Conservation (phyloP, 2,888 invertebrate genomes). For the Serripes groenlandicus region DNA sequence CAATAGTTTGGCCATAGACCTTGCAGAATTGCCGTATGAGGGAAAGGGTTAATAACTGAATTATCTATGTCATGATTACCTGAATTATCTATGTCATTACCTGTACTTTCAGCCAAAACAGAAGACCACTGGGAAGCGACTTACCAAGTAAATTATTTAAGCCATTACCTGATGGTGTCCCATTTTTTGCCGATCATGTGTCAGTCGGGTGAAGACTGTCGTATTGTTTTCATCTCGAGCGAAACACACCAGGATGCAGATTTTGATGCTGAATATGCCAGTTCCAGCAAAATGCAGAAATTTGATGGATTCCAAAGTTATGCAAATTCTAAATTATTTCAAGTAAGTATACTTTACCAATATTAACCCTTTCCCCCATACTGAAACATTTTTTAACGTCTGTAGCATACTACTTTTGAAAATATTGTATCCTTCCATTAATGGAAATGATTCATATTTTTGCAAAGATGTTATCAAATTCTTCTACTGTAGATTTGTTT, state of each 20-base stretch:
- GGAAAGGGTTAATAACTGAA: no score
- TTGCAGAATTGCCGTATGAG: no score
- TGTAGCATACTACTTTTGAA: no score
- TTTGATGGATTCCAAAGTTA: slow-evolving; percentile 65
- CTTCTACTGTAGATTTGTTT: no score
- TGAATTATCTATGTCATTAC: no score
- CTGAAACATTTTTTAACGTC: no score
- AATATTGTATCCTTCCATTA: no score
- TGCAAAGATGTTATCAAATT: no score
- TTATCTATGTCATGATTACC: no score
- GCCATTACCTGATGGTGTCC: slow-evolving; percentile 70
- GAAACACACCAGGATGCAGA: slow-evolving; percentile 60
- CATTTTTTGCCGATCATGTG: slow-evolving; percentile 68
- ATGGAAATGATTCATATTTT: no score
- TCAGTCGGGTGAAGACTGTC: slow-evolving; percentile 67
- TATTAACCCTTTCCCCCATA: no score
- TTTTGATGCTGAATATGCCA: slow-evolving; percentile 63
- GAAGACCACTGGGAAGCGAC: slow-evolving; percentile 71
- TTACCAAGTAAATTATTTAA: slow-evolving; percentile 71
- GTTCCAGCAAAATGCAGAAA: slow-evolving; percentile 50
- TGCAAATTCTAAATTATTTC: slow-evolving; percentile 71
- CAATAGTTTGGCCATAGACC: no score
- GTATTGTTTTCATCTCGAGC: slow-evolving; percentile 70
- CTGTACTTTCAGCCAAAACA: slow-evolving; percentile 64
- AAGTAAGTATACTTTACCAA: slow-evolving; percentile 65